Percentiles rank a stretch among this genome's conserved stretches.
Conservation (phyloP, 2,888 invertebrate genomes). For the Philonicus albiceps region DNA sequence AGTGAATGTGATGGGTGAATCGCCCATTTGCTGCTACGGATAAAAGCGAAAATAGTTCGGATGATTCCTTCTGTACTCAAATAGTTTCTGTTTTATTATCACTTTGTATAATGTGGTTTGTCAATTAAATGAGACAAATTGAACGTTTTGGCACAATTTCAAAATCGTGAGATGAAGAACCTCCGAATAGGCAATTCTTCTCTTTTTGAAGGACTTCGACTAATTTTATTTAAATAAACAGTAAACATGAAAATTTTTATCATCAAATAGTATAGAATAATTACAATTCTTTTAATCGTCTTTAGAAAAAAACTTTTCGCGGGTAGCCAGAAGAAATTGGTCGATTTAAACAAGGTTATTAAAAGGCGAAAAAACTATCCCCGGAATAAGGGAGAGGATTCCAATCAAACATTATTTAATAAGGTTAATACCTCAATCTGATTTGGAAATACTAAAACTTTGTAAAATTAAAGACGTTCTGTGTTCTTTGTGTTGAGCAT, state of each 20-base stretch:
- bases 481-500: too few species aligned
- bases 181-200: not conserved
- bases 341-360: too few species aligned
- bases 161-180: not conserved
- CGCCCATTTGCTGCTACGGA: not conserved
- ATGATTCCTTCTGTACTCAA: not conserved
- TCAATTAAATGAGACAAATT: not conserved
- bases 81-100: not conserved
- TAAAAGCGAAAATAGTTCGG: not conserved
- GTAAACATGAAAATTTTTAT: not conserved
- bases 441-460: too few species aligned
- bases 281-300: too few species aligned
- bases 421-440: too few species aligned
- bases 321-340: too few species aligned
- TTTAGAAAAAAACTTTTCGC: not conserved
- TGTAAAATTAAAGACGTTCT: too few species aligned
- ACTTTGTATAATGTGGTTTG: not conserved
- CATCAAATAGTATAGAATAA: not conserved
- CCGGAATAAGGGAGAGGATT: too few species aligned
- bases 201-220: not conserved
- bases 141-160: not conserved
- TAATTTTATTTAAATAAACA: not conserved
- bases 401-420: too few species aligned
- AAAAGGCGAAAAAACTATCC: too few species aligned
- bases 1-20: not conserved